Evolutionary conservation across 2,113 vertebrate species (phyloP).

Genomic region (Cygnus buccinator): DNA sequence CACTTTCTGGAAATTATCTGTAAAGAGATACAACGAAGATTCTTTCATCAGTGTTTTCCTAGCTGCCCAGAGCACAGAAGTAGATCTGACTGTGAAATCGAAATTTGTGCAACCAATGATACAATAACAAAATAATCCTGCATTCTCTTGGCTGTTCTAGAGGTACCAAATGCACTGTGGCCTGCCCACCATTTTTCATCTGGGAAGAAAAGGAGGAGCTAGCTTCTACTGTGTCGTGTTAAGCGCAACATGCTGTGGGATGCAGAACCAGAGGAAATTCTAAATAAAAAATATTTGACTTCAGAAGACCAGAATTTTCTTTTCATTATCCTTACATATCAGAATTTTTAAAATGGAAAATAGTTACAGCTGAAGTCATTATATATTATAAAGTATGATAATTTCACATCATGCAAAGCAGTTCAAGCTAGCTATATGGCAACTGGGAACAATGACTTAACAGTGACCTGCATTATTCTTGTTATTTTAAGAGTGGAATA

Average conservation of each 20-base stretch:
- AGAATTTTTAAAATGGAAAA: background rate
- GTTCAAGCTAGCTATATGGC: background rate
- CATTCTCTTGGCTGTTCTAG: background rate
- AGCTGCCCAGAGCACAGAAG: background rate
- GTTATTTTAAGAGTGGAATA: conserved; percentile 49
- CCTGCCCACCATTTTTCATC: background rate
- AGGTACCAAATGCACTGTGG: background rate
- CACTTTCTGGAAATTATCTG: background rate
- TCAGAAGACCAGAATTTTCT: background rate
- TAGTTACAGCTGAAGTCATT: background rate
- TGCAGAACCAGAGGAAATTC: background rate
- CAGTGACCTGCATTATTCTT: conserved; percentile 38
- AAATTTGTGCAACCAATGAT: background rate
- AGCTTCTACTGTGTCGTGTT: background rate
- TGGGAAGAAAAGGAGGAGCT: background rate
- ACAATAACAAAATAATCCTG: background rate
- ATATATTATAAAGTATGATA: background rate
- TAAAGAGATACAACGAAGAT: background rate
- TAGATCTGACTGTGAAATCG: background rate
- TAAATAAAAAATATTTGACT: background rate
- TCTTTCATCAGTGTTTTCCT: background rate
- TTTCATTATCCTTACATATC: background rate
- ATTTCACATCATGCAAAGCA: conserved; percentile 2
- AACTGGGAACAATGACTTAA: conserved; percentile 40
- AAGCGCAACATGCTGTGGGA: background rate